Percentiles rank a stretch among this genome's conserved stretches.
These are phyloP conservation scores for Melinopterus prodromus DNA, from an alignment of 2,888 invertebrate genomes.

Conservation along the genomic window DNA sequence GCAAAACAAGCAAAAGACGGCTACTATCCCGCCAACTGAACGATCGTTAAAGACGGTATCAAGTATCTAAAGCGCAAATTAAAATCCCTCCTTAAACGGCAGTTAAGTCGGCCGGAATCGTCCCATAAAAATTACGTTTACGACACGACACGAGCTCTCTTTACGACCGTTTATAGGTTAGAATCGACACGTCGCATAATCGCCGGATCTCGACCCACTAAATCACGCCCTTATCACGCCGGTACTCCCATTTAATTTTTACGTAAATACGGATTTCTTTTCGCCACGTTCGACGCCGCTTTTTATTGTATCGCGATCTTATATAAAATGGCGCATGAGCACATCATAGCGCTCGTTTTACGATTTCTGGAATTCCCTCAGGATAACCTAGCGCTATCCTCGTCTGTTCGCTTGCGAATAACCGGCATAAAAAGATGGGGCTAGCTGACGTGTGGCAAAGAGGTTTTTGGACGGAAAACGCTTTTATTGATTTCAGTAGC, in stretches of 20 bases:
- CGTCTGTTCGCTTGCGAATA: constrained; percentile 47
- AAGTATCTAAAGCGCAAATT: constrained; percentile 4
- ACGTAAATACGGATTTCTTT: constrained; percentile 4
- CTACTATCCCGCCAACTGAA: neutral
- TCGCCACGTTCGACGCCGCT: constrained; percentile 6
- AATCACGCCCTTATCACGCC: neutral
- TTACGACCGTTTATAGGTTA: constrained; percentile 4
- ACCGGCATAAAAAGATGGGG: constrained; percentile 11
- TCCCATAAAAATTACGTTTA: neutral
- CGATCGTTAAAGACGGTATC: constrained; percentile 4
- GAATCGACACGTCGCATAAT: neutral
- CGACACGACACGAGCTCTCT: neutral
- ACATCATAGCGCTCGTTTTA: constrained; percentile 52
- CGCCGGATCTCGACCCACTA: neutral
- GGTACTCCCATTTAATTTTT: neutral
- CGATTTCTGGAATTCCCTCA: constrained; percentile 48
- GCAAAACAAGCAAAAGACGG: neutral
- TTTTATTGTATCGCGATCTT: constrained; percentile 45
- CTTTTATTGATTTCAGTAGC: constrained; percentile 78
- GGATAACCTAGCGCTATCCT: constrained; percentile 51
- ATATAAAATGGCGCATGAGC: constrained; percentile 57
- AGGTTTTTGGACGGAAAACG: constrained; percentile 50
- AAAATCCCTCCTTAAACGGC: neutral
- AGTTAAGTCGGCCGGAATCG: neutral
- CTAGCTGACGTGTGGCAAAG: constrained; percentile 44